phyloP scores from a whole-genome alignment of 2,888 invertebrate genomes.

The Melanostoma scalare region DNA sequence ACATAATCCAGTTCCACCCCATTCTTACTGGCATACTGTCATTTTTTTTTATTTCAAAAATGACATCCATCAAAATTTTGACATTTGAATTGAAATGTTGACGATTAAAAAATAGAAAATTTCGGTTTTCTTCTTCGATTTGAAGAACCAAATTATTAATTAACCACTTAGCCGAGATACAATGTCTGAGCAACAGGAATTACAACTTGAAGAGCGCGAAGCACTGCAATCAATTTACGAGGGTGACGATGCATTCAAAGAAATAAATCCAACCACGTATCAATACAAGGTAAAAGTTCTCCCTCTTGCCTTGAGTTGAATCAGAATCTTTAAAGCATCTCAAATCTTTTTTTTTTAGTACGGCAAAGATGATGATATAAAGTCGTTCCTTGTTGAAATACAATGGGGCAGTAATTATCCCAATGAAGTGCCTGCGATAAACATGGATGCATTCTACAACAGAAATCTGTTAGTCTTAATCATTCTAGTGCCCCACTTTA shows the following conservation, averaged over 20 bases:
- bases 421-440: constrained; percentile 89
- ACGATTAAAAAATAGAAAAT: constrained; percentile 45
- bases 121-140: neutral
- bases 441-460: constrained; percentile 96
- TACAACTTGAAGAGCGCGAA: constrained; percentile 94
- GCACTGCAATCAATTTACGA: constrained; percentile 96
- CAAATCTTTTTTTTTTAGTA: constrained; percentile 84
- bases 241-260: constrained; percentile 93
- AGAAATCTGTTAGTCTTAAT: constrained; percentile 90
- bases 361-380: constrained; percentile 89
- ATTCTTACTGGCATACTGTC: neutral
- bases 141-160: constrained; percentile 28
- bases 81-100: constrained; percentile 47
- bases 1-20: constrained; percentile 2
- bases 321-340: neutral
- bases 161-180: neutral
- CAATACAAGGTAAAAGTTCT: constrained; percentile 91
- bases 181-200: constrained; percentile 85
- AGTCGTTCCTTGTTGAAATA: constrained; percentile 94
- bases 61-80: constrained; percentile 35
- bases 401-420: constrained; percentile 94
- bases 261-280: constrained; percentile 89
- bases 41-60: neutral
- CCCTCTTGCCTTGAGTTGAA: neutral
- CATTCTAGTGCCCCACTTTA: neutral